Evolutionary conservation across 1,140 invertebrate species (phyloP), one percentile per base, ranked within the genome.

Genomic region (Drosophila teissieri): DNA sequence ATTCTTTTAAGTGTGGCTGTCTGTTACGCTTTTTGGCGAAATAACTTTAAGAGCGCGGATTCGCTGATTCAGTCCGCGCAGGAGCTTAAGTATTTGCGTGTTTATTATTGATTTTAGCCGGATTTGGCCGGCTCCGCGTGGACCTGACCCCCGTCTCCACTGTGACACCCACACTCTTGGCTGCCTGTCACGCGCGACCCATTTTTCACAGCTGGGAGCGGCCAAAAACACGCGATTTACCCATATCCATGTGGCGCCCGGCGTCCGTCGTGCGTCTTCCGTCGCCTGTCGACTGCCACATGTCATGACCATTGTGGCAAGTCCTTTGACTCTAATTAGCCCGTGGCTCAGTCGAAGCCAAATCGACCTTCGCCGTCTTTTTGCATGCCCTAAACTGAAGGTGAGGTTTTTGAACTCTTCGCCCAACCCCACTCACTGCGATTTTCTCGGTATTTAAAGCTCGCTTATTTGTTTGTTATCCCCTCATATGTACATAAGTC

Each of bases 31-130:
- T 67, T 62, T 67, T 62, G 15, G 57, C 63, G 36, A 62, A 67
- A 67, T 63, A 51, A 63, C 46, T 67, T 67, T 44, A 67, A 67
- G 64, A 67, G 31, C 34, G 40, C 22, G 27, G 65, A 67, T 67
- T 69, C 48, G 65, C 62, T 69, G 65, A 70, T 69, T 70, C 58
- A 54, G 73, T 84, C 73, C 73, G 81, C 77, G 65, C 62, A 68
- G 42, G 77, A 78, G 69, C 80, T 81, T 78, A 68, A 85, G 78
- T 70, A 65, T 86, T 81, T 73, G 62, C 65, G 77, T 88, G 64
- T 65, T 73, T 56, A 55, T 82, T 86, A 86, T 86, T 86, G 82
- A 86, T 86, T 86, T 86, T 88, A 68, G 82, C 78, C 78, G 83
- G 74, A 86, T 88, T 83, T 86, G 78, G 53, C 40, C 69, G 62